Conservation (phyloP, 1,140 invertebrate genomes). For the Copidosoma floridanum region DNA sequence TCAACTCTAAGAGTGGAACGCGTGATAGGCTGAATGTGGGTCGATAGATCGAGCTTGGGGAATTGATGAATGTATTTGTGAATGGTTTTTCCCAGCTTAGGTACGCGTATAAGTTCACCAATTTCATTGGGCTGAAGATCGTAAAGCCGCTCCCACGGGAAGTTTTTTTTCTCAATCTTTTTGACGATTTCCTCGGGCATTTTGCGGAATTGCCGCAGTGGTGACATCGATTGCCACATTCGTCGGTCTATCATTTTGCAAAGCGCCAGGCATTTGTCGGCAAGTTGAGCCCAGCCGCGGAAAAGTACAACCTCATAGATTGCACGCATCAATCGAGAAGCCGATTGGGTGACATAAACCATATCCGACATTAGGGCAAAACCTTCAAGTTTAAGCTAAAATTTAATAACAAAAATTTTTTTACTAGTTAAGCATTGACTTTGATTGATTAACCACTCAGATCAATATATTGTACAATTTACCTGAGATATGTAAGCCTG, state of each 20-base stretch:
- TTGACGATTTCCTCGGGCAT: slow-evolving; percentile 98
- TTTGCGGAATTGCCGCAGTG: slow-evolving; percentile 94
- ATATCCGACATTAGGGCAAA: slow-evolving; percentile 99
- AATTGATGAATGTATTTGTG: slow-evolving; percentile 98
- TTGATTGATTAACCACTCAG: too few relatives aligned
- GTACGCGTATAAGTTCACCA: slow-evolving; percentile 92
- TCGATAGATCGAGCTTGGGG: slow-evolving; percentile 90
- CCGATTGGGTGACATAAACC: slow-evolving; percentile 99
- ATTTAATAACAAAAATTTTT: not conserved
- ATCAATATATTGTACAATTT: not conserved
- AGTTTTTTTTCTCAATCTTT: slow-evolving; percentile 98
- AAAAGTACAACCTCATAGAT: slow-evolving; percentile 94
- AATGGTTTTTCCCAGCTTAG: slow-evolving; percentile 95
- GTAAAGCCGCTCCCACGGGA: slow-evolving; percentile 91
- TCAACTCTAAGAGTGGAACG: slow-evolving; percentile 92
- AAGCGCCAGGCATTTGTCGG: slow-evolving; percentile 91
- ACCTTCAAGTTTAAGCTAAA: slow-evolving; percentile 86
- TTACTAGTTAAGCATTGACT: too few relatives aligned
- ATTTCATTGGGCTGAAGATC: slow-evolving; percentile 97
- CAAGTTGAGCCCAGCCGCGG: slow-evolving; percentile 95
- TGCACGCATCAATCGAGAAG: slow-evolving; percentile 89
- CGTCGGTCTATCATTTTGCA: slow-evolving; percentile 99
- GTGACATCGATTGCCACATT: slow-evolving; percentile 99
- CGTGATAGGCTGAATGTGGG: slow-evolving; percentile 97
- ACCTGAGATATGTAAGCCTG: slow-evolving; percentile 97